phyloP scores from a whole-genome alignment of 2,113 vertebrate genomes.

The Ochotona curzoniae region DNA sequence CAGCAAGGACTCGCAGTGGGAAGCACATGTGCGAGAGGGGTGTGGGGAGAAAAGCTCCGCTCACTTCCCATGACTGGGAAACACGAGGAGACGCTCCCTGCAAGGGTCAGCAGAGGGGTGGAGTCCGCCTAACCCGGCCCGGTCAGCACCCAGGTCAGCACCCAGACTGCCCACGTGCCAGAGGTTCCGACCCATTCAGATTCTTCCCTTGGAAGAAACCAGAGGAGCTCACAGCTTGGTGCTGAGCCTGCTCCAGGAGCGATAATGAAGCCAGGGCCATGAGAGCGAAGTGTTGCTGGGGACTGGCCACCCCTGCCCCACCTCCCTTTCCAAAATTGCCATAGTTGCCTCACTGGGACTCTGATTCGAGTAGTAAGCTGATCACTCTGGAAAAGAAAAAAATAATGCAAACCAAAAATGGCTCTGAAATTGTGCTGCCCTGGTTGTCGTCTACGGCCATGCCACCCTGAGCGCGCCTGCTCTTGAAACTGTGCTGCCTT shows the following conservation, averaged over 20 bases:
- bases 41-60: too few relatives aligned
- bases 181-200: accelerated
- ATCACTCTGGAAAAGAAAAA: not conserved
- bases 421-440: accelerated
- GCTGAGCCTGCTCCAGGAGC: accelerated
- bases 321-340: not conserved
- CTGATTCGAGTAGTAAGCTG: accelerated
- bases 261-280: accelerated
- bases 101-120: accelerated
- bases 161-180: accelerated
- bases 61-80: not conserved
- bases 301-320: not conserved
- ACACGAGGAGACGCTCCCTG: accelerated
- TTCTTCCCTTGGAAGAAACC: not conserved
- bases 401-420: accelerated
- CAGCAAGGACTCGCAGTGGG: accelerated
- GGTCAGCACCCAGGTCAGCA: accelerated
- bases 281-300: not conserved
- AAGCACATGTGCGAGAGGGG: not conserved
- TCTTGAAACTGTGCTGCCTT: accelerated
- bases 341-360: not conserved
- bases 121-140: accelerated
- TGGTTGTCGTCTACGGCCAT: too few relatives aligned
- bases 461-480: too few relatives aligned
- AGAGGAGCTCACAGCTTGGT: accelerated